phyloP scores from a whole-genome alignment of 2,888 invertebrate genomes.

The Heliconius sara region DNA sequence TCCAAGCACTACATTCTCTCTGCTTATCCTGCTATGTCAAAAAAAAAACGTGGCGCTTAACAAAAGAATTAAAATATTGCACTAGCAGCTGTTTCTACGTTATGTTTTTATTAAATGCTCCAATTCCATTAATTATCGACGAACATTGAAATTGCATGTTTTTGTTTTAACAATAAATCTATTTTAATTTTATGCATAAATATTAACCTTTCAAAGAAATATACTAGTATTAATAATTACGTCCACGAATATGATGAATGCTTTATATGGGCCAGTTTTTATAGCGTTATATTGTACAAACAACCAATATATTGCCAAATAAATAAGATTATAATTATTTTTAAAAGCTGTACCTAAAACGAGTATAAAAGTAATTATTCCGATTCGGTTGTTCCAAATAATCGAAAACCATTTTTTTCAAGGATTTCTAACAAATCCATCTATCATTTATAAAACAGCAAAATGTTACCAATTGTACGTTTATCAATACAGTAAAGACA shows the following conservation, averaged over 20 bases:
- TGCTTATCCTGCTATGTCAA: background rate
- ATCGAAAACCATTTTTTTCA: background rate
- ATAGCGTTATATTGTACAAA: background rate
- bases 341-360: background rate
- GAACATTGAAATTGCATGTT: conserved; percentile 20
- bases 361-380: background rate
- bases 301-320: background rate
- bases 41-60: background rate
- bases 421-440: too few species aligned
- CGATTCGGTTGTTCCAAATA: background rate
- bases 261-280: background rate
- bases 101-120: conserved; percentile 2
- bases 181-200: conserved; percentile 20
- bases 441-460: background rate
- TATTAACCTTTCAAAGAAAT: conserved; percentile 11
- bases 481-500: background rate
- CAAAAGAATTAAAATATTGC: background rate
- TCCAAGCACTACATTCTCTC: background rate
- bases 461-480: background rate
- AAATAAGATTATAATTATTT: background rate
- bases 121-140: conserved; percentile 25
- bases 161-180: conserved; percentile 23
- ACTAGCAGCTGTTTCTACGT: background rate
- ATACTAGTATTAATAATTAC: conserved; percentile 21
- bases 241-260: conserved; percentile 5